These are phyloP conservation scores for Nothoprocta perdicaria DNA, from an alignment of 2,113 vertebrate species.

Conservation along the genomic window DNA sequence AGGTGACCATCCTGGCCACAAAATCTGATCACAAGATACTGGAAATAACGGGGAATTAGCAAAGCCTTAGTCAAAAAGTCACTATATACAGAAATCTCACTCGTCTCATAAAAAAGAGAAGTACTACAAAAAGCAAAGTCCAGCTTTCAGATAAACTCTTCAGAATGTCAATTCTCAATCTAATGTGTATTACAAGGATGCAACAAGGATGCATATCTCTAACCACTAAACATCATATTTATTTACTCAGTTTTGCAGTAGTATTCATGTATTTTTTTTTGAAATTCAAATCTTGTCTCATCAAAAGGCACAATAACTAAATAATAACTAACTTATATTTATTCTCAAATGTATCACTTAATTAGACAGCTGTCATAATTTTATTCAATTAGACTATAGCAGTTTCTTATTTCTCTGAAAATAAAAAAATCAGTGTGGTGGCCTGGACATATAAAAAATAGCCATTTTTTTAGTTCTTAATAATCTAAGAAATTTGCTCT, in stretches of 20 bases:
- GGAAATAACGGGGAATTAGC: neutral
- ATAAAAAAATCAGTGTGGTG: neutral
- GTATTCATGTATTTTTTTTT: neutral
- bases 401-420: neutral
- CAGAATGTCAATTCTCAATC: neutral
- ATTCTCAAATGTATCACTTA: neutral
- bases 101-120: neutral
- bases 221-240: neutral
- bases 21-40: neutral
- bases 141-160: neutral
- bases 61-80: neutral
- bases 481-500: neutral
- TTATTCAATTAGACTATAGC: neutral
- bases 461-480: neutral
- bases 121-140: neutral
- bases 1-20: neutral
- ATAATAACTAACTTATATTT: neutral
- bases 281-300: neutral
- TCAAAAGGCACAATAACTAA: neutral
- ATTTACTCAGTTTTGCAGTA: neutral
- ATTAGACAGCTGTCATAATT: neutral
- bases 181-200: too few species aligned
- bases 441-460: neutral
- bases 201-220: neutral
- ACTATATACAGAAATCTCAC: neutral